These are phyloP conservation scores for Dryas iulia DNA, from an alignment of 1,140 invertebrate species.

Conservation along the genomic window DNA sequence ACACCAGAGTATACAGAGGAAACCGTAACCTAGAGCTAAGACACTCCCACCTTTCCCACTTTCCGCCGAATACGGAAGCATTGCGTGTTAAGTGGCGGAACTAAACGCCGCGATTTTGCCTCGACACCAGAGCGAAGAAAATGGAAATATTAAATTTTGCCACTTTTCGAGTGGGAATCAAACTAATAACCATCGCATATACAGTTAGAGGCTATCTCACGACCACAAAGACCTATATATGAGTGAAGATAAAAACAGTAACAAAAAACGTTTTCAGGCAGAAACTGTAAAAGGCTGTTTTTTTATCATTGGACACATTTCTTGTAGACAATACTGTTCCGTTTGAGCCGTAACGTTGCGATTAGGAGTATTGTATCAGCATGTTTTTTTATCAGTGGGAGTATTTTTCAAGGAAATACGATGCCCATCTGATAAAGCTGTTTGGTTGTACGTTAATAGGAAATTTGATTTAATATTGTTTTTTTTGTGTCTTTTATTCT, in stretches of 20 bases:
- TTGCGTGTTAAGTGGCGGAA: too few relatives aligned
- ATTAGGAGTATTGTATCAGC: slow-evolving; percentile 7
- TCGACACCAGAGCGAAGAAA: too few relatives aligned
- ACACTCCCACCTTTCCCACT: too few relatives aligned
- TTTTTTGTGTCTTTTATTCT: too few relatives aligned
- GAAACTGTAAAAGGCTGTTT: not conserved
- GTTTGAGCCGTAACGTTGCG: not conserved
- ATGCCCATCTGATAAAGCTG: slow-evolving; percentile 14
- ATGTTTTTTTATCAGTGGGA: not conserved
- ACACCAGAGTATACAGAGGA: too few relatives aligned
- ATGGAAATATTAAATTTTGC: too few relatives aligned
- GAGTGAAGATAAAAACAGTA: not conserved
- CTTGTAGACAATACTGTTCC: slow-evolving; percentile 23
- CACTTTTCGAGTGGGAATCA: too few relatives aligned
- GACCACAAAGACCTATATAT: not conserved
- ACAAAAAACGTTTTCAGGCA: not conserved
- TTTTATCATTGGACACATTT: slow-evolving; percentile 14
- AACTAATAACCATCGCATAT: too few relatives aligned
- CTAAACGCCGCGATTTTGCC: too few relatives aligned
- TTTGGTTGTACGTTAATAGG: not conserved
- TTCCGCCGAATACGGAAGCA: too few relatives aligned
- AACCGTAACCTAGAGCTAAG: too few relatives aligned
- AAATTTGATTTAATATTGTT: not conserved
- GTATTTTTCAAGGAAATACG: slow-evolving; percentile 14
- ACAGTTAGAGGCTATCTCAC: too few relatives aligned